A percentile compares a stretch with the other conserved stretches of the same genome.
phyloP scores from a whole-genome alignment of 2,888 invertebrate genomes.

The Orgyia antiqua region DNA sequence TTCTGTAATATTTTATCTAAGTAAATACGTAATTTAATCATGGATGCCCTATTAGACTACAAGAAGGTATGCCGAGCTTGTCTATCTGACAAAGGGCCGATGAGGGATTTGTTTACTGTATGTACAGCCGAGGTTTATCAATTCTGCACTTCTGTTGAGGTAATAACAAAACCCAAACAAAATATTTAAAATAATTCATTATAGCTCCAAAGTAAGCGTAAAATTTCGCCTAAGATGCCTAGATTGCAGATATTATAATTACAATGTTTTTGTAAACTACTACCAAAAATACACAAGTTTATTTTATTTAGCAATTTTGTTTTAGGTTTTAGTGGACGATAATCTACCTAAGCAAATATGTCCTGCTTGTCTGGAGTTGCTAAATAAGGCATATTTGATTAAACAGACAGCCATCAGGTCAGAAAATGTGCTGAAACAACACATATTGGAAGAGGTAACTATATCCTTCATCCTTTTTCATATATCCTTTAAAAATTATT shows the following conservation, averaged over 20 bases:
- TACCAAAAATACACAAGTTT: too few species aligned
- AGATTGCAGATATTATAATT: too few species aligned
- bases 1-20: too few species aligned
- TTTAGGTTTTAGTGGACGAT: slow-evolving; percentile 59
- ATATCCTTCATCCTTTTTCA: too few species aligned
- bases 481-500: too few species aligned
- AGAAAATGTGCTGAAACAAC: slow-evolving; percentile 58
- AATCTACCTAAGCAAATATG: slow-evolving; percentile 63
- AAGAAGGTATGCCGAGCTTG: slow-evolving; percentile 65
- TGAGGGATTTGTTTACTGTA: slow-evolving; percentile 59
- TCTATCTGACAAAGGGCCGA: slow-evolving; percentile 54
- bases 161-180: too few species aligned
- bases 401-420: slow-evolving; percentile 65
- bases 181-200: too few species aligned
- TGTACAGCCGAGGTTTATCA: slow-evolving; percentile 62
- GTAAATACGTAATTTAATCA: too few species aligned
- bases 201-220: too few species aligned
- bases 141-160: slow-evolving; percentile 70
- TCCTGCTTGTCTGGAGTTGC: slow-evolving; percentile 55
- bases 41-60: slow-evolving; percentile 49
- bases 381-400: slow-evolving; percentile 64
- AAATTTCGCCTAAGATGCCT: too few species aligned
- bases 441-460: slow-evolving; percentile 40
- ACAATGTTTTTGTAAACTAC: too few species aligned
- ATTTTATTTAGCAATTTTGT: slow-evolving; percentile 1